phyloP scores from a whole-genome alignment of 1,140 invertebrate genomes.

The Drosophila yakuba region DNA sequence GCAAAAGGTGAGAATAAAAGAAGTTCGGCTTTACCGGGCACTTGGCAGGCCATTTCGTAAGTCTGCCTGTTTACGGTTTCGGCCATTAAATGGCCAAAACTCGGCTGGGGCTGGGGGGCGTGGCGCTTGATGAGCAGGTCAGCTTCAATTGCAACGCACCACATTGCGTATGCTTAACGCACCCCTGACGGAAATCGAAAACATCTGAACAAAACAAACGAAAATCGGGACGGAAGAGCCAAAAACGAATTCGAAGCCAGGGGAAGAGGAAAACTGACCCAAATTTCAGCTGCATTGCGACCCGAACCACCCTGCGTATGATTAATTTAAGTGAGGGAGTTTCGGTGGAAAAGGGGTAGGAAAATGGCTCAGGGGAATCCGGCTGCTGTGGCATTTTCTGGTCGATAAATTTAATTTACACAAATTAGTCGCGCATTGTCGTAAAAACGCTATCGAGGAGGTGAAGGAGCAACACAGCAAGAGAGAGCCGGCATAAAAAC shows the following conservation, averaged over 20 bases:
- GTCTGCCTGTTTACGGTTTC: slow-evolving; percentile 50
- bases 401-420: slow-evolving; percentile 83
- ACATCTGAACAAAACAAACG: slow-evolving; percentile 11
- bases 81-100: slow-evolving; percentile 41
- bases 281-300: slow-evolving; percentile 56
- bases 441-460: slow-evolving; percentile 76
- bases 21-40: slow-evolving; percentile 50
- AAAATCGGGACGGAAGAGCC: neutral
- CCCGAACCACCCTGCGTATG: slow-evolving; percentile 59
- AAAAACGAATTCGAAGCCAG: slow-evolving; percentile 33
- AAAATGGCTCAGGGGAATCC: slow-evolving; percentile 8
- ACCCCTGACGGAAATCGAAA: slow-evolving; percentile 60
- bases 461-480: slow-evolving; percentile 19
- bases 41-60: slow-evolving; percentile 51
- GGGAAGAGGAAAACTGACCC: slow-evolving; percentile 39
- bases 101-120: neutral
- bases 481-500: slow-evolving; percentile 73
- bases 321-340: slow-evolving; percentile 70
- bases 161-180: slow-evolving; percentile 77
- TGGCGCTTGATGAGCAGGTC: slow-evolving; percentile 34
- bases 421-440: slow-evolving; percentile 81
- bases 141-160: slow-evolving; percentile 39
- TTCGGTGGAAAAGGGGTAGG: neutral
- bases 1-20: slow-evolving; percentile 33
- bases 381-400: slow-evolving; percentile 78